Percentiles rank a stretch among this genome's conserved stretches.
These are phyloP conservation scores for Rhopilema esculentum DNA, from an alignment of 30 jellyfish, hydroid and myxozoan genomes.

Conservation along the genomic window DNA sequence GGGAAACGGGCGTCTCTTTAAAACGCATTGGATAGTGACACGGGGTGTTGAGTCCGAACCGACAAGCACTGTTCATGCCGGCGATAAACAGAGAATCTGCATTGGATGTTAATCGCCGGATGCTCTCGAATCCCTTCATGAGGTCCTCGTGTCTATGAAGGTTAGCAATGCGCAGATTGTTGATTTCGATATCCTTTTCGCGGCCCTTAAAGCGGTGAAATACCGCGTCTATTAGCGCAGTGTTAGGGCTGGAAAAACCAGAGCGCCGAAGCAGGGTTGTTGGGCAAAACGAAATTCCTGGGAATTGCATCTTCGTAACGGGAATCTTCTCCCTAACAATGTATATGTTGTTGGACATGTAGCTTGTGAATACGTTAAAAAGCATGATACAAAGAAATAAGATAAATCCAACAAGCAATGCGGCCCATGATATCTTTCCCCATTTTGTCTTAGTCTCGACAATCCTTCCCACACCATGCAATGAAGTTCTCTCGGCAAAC, in stretches of 20 bases:
- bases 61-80: constrained; percentile 60
- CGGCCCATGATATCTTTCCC: constrained; percentile 70
- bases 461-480: constrained; percentile 65
- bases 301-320: constrained; percentile 54
- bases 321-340: constrained; percentile 51
- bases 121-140: constrained; percentile 36
- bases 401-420: constrained; percentile 44
- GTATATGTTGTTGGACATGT: constrained; percentile 60
- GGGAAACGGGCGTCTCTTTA: constrained; percentile 60
- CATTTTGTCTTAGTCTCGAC: constrained; percentile 54
- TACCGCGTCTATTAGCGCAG: constrained; percentile 9
- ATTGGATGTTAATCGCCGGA: constrained; percentile 42
- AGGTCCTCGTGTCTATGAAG: constrained; percentile 35
- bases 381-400: constrained; percentile 51
- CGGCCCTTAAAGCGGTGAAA: constrained; percentile 15
- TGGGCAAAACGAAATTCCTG: constrained; percentile 69
- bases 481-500: constrained; percentile 61
- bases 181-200: constrained; percentile 41
- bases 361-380: constrained; percentile 56
- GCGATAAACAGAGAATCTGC: constrained; percentile 52
- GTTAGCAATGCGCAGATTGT: constrained; percentile 52
- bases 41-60: constrained; percentile 65
- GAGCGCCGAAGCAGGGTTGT: constrained; percentile 58
- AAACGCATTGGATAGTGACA: constrained; percentile 58
- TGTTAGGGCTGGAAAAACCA: constrained; percentile 22